Base-by-base conservation (phyloP, 1,140 invertebrate species). In the Heliothis subflexa region DNA sequence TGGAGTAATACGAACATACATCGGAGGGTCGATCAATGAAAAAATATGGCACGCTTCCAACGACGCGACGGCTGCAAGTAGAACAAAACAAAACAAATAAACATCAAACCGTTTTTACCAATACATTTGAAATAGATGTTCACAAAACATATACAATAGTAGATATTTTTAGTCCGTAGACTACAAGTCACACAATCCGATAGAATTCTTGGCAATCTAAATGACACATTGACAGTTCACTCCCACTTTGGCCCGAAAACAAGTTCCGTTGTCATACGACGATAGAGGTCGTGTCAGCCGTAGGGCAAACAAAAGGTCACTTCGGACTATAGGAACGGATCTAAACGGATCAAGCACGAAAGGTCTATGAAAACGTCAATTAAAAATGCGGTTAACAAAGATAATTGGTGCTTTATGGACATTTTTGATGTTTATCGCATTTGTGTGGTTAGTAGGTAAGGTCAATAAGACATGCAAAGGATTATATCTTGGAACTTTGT, bases 151-250 rank as follows among this genome's bases (percentile, higher is more conserved):
- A 7, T 9, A 40, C 33, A 40, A 9, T 9, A 40, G 33, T 40
- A n/a, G n/a, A n/a, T n/a, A 40, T 40, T 40, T 5, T 9, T 7
- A 40, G 33, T 7, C 33, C n/a, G 12, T 9, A 25, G 13, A 68
- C 49, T 47, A 68, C 18, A 4, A 50, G 18, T 2, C 64, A 28
- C 2, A 52, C 21, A 11, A 16, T 62, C 61, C 33, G 25, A 70
- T 70, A n/a, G 66, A 50, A 70, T 70, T 70, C 45, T 70, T 70
- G 66, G 66, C 66, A 70, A 70, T 52, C 66, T 70, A 50, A 45
- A 70, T 70, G 66, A 70, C 66, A 52, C 47, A 52, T 68, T 70
- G 66, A 70, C 66, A 50, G 66, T 49, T 28, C 14, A 70, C 66
- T 70, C 66, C 66, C 66, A 13, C 66, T 70, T 68, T 70, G 66